These are phyloP conservation scores for Thalassarche chlororhynchos DNA, from an alignment of 2,113 vertebrate genomes.

Conservation along the genomic window DNA sequence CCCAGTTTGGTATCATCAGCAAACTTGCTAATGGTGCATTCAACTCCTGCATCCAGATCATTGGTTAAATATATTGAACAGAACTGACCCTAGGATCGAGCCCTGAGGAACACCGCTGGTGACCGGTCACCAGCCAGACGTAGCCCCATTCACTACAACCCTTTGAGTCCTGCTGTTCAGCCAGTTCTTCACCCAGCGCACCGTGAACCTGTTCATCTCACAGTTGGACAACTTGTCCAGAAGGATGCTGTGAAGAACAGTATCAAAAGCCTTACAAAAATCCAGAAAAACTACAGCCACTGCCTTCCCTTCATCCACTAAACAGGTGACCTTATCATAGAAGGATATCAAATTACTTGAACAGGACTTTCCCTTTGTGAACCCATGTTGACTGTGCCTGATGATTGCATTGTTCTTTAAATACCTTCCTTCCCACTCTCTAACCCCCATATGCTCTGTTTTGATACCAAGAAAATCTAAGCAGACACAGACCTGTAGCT, in stretches of 20 bases:
- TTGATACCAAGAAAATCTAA: neutral
- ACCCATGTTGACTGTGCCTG: neutral
- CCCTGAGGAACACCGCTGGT: fast-evolving
- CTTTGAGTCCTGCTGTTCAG: neutral
- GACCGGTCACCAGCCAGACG: neutral
- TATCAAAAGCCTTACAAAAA: neutral
- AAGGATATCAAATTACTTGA: neutral
- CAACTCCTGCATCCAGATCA: neutral
- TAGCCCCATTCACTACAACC: neutral
- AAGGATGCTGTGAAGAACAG: neutral
- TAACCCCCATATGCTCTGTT: neutral
- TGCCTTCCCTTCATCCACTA: neutral
- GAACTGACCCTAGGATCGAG: neutral
- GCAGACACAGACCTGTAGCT: neutral
- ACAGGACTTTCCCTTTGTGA: neutral
- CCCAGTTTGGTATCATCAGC: neutral
- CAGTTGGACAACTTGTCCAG: neutral
- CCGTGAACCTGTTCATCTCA: fast-evolving
- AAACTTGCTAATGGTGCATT: neutral
- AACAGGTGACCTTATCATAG: neutral
- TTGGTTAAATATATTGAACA: neutral
- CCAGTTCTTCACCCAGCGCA: neutral
- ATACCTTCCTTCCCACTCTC: neutral
- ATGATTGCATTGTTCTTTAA: neutral
- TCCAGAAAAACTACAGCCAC: neutral